Evolutionary conservation across 2,888 invertebrate genomes (phyloP).

Genomic region (Megaustenia siamemsis): DNA sequence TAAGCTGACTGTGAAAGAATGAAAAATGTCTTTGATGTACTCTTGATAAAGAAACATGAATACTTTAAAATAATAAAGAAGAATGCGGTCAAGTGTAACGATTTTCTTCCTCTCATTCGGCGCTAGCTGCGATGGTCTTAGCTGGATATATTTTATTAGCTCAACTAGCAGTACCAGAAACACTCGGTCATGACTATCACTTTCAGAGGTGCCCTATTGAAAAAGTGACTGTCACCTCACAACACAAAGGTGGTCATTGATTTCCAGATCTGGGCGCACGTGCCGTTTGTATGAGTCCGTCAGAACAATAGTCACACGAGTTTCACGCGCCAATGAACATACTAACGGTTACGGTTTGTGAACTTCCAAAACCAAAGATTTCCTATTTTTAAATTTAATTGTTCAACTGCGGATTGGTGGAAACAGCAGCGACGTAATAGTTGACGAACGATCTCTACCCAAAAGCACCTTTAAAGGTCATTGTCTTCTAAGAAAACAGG

Average conservation of each 20-base stretch:
- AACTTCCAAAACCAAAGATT: constrained; percentile 13
- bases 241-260: constrained; percentile 21
- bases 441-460: not conserved
- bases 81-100: not conserved
- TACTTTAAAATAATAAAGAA: not conserved
- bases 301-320: constrained; percentile 12
- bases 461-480: constrained; percentile 14
- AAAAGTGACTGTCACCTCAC: not conserved
- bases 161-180: constrained; percentile 13
- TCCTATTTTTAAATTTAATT: constrained; percentile 14
- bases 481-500: constrained; percentile 3
- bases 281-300: constrained; percentile 29
- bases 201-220: constrained; percentile 3
- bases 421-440: constrained; percentile 12
- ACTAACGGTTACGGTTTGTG: constrained; percentile 35
- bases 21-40: not conserved
- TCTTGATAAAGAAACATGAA: not conserved
- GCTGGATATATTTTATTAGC: constrained; percentile 10
- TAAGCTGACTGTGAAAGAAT: not conserved
- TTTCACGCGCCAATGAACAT: constrained; percentile 19
- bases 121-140: not conserved
- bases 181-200: constrained; percentile 24
- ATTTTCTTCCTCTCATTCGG: not conserved
- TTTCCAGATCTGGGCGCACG: constrained; percentile 27
- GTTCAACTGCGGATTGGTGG: not conserved